Evolutionary conservation across 1,140 invertebrate species (phyloP).

Genomic region (Drosophila mauritiana): DNA sequence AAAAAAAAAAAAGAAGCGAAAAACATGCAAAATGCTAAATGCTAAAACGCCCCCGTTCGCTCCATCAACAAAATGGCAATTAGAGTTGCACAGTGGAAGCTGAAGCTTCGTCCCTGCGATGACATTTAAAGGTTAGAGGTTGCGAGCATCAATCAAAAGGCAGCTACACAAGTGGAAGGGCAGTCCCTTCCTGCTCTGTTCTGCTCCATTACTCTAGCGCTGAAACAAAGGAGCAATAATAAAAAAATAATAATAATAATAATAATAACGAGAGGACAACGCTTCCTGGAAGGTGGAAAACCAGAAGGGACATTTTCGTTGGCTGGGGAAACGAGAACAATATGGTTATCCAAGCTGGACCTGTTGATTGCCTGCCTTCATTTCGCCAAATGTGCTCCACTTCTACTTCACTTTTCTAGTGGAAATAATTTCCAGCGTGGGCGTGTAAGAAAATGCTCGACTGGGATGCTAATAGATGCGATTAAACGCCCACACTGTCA

Average conservation of each 20-base stretch:
- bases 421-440: constrained; percentile 27
- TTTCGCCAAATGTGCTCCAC: constrained; percentile 13
- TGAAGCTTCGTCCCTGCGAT: constrained; percentile 26
- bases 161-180: constrained; percentile 25
- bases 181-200: not conserved
- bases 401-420: constrained; percentile 40
- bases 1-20: constrained; percentile 20
- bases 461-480: constrained; percentile 75
- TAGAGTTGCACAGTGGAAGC: constrained; percentile 59
- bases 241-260: constrained; percentile 20
- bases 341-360: constrained; percentile 29
- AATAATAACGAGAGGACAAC: constrained; percentile 30
- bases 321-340: constrained; percentile 2
- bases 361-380: constrained; percentile 38
- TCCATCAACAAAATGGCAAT: constrained; percentile 47
- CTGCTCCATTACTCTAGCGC: not conserved
- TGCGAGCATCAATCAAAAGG: constrained; percentile 67
- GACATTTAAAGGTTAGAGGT: constrained; percentile 79
- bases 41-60: constrained; percentile 43
- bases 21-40: constrained; percentile 54
- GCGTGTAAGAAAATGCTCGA: constrained; percentile 51
- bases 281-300: constrained; percentile 11
- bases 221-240: constrained; percentile 37
- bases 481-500: constrained; percentile 69
- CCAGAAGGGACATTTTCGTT: not conserved